Evolutionary conservation across 2,797 vertebrate species (phyloP), one percentile per base, ranked within the genome.

Genomic region (Megaceryle alcyon): DNA sequence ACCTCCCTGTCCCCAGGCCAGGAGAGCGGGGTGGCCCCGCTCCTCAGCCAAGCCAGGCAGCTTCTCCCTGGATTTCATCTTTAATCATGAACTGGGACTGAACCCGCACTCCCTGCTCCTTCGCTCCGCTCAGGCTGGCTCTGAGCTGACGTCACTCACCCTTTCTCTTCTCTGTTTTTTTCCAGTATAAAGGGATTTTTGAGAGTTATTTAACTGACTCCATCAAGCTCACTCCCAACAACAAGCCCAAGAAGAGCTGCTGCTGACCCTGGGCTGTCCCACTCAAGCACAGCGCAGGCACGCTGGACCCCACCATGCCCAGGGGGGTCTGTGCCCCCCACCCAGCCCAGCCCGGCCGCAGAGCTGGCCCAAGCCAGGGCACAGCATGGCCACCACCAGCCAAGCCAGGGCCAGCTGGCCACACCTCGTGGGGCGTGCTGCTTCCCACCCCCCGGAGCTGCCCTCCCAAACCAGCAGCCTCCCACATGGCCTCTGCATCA

Each of bases 131-230:
- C 33, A 3, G 66, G 63, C 49, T 22, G 69, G 14, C 35, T 31
- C 76, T 1, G 28, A 57, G 29, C 69, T 22, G n/a, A 1, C 2
- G 0, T 2, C 33, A 1, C 77, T 89, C 75, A 41, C 19, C 25
- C 22, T 19, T 51, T 19, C 54, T 39, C n/a, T 70, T 33, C 71
- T 79, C 46, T 15, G 4, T 13, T 65, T 10, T 14, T 49, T 88
- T 66, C 12, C 96, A 98, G 98, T 97, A 98, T 14, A 98, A 91
- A 56, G 96, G 97, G 93, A 94, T 96, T 72, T 90, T 97, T 4
- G 98, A 98, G 82, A 98, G 94, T 31, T 98, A 97, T 79, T 94
- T 98, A 49, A 97, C 97, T 0, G 97, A 98, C 49, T 98, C 98
- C 94, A 98, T 98, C 97, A 98, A 98, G 73, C 97, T 98, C 71